Conservation (phyloP, 2,797 vertebrate species). For the Cephalopachus bancanus region DNA sequence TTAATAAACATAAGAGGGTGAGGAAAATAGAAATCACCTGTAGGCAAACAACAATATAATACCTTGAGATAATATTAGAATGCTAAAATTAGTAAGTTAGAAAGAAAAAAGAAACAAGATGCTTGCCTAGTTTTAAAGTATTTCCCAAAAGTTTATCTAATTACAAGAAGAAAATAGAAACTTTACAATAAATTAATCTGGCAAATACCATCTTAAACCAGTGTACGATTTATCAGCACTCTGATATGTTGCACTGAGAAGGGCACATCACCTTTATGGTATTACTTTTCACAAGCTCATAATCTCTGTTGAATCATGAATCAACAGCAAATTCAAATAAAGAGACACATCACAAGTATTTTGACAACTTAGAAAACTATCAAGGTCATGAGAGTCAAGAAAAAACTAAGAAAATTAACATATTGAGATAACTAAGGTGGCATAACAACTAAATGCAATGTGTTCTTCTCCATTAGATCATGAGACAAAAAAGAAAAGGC, state of each 20-base stretch:
- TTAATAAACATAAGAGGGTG: not conserved
- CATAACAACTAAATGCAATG: not conserved
- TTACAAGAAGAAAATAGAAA: not conserved
- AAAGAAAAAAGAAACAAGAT: not conserved
- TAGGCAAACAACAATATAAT: not conserved
- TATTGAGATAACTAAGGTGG: not conserved
- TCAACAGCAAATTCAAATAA: not conserved
- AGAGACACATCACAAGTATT: not conserved
- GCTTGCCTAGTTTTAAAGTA: not conserved
- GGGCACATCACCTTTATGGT: not conserved
- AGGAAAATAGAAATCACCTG: not conserved
- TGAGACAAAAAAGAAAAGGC: not conserved
- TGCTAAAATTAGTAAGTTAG: not conserved
- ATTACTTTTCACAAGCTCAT: not conserved
- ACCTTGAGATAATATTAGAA: not conserved
- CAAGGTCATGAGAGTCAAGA: not conserved
- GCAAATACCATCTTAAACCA: not conserved
- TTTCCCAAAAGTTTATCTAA: not conserved
- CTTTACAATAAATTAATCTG: not conserved
- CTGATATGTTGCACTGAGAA: not conserved
- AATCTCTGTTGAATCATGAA: not conserved
- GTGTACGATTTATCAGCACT: not conserved
- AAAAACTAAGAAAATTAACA: not conserved
- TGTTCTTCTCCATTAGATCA: not conserved
- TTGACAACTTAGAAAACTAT: not conserved